Evolutionary conservation across 2,113 vertebrate species (phyloP).

Genomic region (Istiophorus platypterus): DNA sequence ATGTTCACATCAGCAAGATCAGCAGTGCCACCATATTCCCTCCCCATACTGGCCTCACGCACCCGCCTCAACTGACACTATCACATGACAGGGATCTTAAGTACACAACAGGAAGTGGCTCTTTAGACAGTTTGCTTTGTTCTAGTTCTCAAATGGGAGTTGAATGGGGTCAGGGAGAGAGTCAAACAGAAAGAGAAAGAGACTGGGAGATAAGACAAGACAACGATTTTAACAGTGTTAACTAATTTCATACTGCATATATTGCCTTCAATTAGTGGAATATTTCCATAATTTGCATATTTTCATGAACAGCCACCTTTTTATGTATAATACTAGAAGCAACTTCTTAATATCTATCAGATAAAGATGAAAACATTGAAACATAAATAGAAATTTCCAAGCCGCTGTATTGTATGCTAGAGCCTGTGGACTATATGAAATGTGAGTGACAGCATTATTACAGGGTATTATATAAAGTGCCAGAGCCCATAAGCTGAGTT

Average conservation of each 20-base stretch:
- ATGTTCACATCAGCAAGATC: constrained; percentile 80
- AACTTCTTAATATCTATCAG: constrained; percentile 16
- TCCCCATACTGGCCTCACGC: constrained; percentile 64
- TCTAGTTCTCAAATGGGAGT: constrained; percentile 67
- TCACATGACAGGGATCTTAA: constrained; percentile 81
- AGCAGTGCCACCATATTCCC: constrained; percentile 77
- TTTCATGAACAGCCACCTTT: constrained; percentile 20
- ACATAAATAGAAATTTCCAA: constrained; percentile 37
- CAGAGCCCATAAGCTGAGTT: constrained; percentile 69
- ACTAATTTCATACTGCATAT: constrained; percentile 9
- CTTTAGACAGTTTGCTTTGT: constrained; percentile 79
- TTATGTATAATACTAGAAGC: neutral
- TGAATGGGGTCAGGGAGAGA: constrained; percentile 46
- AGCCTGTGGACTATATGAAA: constrained; percentile 60
- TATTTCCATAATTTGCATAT: constrained; percentile 1
- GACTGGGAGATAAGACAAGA: constrained; percentile 26
- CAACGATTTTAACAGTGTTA: constrained; percentile 1
- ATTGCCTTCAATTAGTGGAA: neutral
- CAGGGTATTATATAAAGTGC: constrained; percentile 73
- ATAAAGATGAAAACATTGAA: constrained; percentile 31
- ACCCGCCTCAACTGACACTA: constrained; percentile 69
- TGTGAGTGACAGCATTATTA: constrained; percentile 79
- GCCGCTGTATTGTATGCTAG: constrained; percentile 39
- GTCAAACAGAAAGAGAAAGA: constrained; percentile 61
- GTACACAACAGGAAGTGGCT: constrained; percentile 84